Conservation (phyloP, 2,888 invertebrate species). For the Ariolimax columbianus region DNA sequence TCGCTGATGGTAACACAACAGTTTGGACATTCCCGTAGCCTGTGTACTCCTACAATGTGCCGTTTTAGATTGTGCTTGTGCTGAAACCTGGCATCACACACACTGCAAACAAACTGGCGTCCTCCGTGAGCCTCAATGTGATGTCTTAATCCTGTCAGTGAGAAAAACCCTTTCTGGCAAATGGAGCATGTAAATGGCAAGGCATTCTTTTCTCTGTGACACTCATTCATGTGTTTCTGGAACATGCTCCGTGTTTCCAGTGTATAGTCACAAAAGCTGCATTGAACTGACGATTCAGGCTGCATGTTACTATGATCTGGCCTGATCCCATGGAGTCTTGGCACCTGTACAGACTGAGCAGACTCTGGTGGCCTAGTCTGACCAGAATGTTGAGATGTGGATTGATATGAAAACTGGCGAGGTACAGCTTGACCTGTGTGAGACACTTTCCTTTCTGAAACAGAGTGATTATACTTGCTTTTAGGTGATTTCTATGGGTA, state of each 20-base stretch:
- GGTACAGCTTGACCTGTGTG: background rate
- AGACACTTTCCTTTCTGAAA: slow-evolving; percentile 31
- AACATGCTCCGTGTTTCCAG: slow-evolving; percentile 41
- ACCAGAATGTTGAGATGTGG: background rate
- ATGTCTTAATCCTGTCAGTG: slow-evolving; percentile 42
- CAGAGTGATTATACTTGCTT: slow-evolving; percentile 28
- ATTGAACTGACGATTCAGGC: slow-evolving; percentile 30
- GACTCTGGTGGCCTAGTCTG: slow-evolving; percentile 17
- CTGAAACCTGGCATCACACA: slow-evolving; percentile 48
- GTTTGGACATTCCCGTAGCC: slow-evolving; percentile 31
- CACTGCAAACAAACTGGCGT: slow-evolving; percentile 35
- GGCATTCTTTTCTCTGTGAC: slow-evolving; percentile 42
- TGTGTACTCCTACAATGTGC: slow-evolving; percentile 43
- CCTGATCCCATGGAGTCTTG: background rate
- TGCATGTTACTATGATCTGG: background rate
- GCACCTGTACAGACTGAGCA: background rate
- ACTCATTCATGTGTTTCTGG: slow-evolving; percentile 44
- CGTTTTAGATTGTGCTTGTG: slow-evolving; percentile 49
- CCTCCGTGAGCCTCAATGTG: slow-evolving; percentile 49
- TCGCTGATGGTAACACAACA: slow-evolving; percentile 28
- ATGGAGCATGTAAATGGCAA: slow-evolving; percentile 45
- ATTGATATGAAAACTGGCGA: background rate
- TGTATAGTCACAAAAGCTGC: slow-evolving; percentile 29
- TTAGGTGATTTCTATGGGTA: background rate
- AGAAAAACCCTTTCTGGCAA: slow-evolving; percentile 50